Percentiles rank a stretch among this genome's conserved stretches.
Conservation (phyloP, 2,888 invertebrate genomes). For the Leistus spinibarbis region DNA sequence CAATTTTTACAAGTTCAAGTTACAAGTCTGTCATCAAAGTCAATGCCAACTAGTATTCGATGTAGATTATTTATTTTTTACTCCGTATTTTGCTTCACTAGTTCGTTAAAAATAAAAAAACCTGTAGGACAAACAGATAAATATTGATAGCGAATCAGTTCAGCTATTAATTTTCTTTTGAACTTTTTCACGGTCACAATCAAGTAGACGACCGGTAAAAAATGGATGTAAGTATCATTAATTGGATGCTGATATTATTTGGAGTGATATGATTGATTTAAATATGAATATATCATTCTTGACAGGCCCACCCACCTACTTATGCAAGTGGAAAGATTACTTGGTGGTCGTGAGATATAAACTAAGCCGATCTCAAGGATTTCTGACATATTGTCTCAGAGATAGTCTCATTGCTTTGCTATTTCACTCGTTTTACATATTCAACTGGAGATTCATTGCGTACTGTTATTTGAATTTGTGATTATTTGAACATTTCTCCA, state of each 20-base stretch:
- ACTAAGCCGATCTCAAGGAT: not conserved
- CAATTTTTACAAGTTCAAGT: not conserved
- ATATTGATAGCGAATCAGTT: no score
- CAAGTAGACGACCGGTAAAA: not conserved
- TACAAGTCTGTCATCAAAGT: not conserved
- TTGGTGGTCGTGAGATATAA: not conserved
- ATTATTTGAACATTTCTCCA: not conserved
- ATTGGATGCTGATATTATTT: not conserved
- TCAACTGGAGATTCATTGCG: not conserved
- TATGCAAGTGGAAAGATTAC: not conserved
- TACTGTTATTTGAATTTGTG: not conserved
- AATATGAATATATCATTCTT: not conserved
- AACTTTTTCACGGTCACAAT: not conserved
- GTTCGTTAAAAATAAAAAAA: not conserved
- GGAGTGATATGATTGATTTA: not conserved
- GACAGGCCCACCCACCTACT: not conserved
- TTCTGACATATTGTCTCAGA: not conserved
- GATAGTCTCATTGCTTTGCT: not conserved
- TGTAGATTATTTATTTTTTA: not conserved
- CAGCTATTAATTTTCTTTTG: not conserved
- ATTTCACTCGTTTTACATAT: not conserved
- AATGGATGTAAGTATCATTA: no score
- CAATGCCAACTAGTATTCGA: not conserved
- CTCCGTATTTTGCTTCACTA: no score
- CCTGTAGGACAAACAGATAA: not conserved